phyloP scores from a whole-genome alignment of 2,797 vertebrate genomes.

The Pagetopsis macropterus region DNA sequence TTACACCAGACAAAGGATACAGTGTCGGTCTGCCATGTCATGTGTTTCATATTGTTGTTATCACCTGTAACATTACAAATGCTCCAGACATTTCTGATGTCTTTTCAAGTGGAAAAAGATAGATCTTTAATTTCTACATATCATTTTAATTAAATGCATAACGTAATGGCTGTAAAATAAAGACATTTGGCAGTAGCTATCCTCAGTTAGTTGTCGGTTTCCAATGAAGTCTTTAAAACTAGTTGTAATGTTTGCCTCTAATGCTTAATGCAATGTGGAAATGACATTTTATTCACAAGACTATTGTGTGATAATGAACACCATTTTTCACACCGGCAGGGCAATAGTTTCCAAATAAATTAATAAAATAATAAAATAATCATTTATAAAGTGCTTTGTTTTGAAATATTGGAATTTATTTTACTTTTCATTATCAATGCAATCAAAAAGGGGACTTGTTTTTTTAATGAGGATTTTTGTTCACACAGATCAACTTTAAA shows the following conservation, averaged over 20 bases:
- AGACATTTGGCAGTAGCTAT: no score
- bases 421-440: no score
- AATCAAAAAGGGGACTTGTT: not conserved
- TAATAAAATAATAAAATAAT: not conserved
- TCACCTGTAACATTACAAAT: conserved; percentile 28
- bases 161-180: no score
- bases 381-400: conserved; percentile 27
- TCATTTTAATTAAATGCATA: no score
- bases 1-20: conserved; percentile 48
- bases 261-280: not conserved
- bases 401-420: not conserved
- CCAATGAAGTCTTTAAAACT: not conserved
- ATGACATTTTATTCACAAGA: conserved; percentile 29
- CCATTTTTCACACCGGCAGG: conserved; percentile 46
- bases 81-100: conserved; percentile 2
- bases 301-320: conserved; percentile 43
- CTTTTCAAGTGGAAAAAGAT: not conserved
- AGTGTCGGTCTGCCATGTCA: conserved; percentile 54
- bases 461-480: not conserved
- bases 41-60: conserved; percentile 44
- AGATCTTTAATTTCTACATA: no score
- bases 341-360: conserved; percentile 39
- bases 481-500: not conserved
- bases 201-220: no score
- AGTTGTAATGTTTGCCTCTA: not conserved